These are phyloP conservation scores for Anoncus sp. DNA, from an alignment of 2,888 invertebrate species.

Conservation along the genomic window DNA sequence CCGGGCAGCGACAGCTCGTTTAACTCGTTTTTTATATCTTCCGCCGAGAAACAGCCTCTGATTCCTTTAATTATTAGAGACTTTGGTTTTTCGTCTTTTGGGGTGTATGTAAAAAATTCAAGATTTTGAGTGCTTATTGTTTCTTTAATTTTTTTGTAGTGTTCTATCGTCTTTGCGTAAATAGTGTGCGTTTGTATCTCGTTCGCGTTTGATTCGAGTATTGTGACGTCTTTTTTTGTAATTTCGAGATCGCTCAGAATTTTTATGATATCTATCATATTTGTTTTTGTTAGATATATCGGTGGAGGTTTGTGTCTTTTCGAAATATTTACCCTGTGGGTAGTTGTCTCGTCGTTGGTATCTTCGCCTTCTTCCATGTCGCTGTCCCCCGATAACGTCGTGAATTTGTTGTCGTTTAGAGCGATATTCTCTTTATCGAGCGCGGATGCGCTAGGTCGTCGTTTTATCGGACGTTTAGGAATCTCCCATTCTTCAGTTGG, in stretches of 20 bases:
- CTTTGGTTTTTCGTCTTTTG: constrained; percentile 27
- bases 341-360: not conserved
- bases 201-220: not conserved
- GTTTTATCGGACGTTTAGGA: not conserved
- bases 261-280: not conserved
- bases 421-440: not conserved
- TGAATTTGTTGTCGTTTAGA: constrained; percentile 4
- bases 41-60: constrained; percentile 21
- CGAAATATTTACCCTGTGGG: not conserved
- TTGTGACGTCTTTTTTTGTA: not conserved
- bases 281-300: not conserved
- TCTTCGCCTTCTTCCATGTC: constrained; percentile 23
- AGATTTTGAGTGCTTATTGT: not conserved
- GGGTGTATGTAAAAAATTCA: constrained; percentile 6
- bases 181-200: not conserved
- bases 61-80: constrained; percentile 31
- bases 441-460: not conserved
- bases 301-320: constrained; percentile 5
- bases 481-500: not conserved
- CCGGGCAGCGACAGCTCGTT: not conserved
- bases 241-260: not conserved
- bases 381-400: not conserved
- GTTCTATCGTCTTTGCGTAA: not conserved
- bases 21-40: constrained; percentile 8
- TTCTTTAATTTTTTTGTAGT: not conserved